phyloP scores from a whole-genome alignment of 2,113 vertebrate genomes.

The Urocolius indicus region DNA sequence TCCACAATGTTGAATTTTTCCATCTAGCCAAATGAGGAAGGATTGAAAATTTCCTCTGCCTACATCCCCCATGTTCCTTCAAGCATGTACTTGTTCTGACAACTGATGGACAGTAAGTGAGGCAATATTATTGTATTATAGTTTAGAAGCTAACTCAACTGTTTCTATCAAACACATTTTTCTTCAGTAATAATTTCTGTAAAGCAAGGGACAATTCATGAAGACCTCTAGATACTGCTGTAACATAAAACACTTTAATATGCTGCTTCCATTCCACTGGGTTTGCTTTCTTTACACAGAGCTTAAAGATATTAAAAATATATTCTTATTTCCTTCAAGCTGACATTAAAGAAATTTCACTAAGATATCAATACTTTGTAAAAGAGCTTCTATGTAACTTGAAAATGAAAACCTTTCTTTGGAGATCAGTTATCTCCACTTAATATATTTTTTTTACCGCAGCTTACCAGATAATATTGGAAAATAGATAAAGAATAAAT shows the following conservation, averaged over 20 bases:
- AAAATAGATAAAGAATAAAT: not conserved
- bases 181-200: not conserved
- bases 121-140: not conserved
- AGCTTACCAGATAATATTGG: not conserved
- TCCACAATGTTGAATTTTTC: not conserved
- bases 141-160: not conserved
- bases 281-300: not conserved
- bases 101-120: not conserved
- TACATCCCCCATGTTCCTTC: rapidly evolving
- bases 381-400: not conserved
- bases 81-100: not conserved
- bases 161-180: not conserved
- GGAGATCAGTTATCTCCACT: not conserved
- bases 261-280: not conserved
- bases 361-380: not conserved
- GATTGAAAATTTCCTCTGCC: not conserved
- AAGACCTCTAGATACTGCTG: not conserved
- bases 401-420: slow-evolving; percentile 18
- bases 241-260: not conserved
- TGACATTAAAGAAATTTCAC: not conserved
- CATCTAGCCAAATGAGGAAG: not conserved
- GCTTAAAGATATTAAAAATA: not conserved
- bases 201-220: not conserved
- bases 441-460: not conserved
- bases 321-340: not conserved